phyloP scores from a whole-genome alignment of 1,140 invertebrate genomes.

The Psilanteris sp. region DNA sequence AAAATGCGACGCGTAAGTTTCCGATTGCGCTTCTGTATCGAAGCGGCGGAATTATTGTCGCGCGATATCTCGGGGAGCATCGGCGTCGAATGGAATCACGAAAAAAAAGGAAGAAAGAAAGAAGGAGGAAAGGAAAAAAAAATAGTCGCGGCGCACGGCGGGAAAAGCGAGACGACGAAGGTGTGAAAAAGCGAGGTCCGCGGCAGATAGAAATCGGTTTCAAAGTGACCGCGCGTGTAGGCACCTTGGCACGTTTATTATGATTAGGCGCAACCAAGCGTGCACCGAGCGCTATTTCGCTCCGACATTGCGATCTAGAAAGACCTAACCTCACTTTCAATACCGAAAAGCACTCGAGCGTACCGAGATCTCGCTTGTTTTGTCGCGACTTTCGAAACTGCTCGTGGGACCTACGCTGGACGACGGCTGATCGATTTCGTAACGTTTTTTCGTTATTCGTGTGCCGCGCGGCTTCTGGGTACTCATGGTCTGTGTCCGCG shows the following conservation, averaged over 20 bases:
- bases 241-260: slow-evolving; percentile 79
- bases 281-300: slow-evolving; percentile 64
- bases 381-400: slow-evolving; percentile 65
- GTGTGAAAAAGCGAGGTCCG: slow-evolving; percentile 54
- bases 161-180: slow-evolving; percentile 31
- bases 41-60: slow-evolving; percentile 24
- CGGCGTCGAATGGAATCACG: too few relatives aligned
- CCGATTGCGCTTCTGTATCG: slow-evolving; percentile 27
- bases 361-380: slow-evolving; percentile 69
- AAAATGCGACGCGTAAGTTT: slow-evolving; percentile 20
- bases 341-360: slow-evolving; percentile 74
- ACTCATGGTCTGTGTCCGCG: too few relatives aligned
- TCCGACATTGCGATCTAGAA: slow-evolving; percentile 53
- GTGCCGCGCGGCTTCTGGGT: background rate
- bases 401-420: slow-evolving; percentile 36
- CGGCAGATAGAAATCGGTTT: slow-evolving; percentile 75
- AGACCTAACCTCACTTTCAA: slow-evolving; percentile 72
- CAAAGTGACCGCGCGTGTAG: slow-evolving; percentile 70
- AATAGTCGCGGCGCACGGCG: slow-evolving; percentile 4
- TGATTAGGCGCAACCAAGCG: slow-evolving; percentile 78
- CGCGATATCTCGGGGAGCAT: slow-evolving; percentile 32
- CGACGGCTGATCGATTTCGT: slow-evolving; percentile 37
- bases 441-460: slow-evolving; percentile 37
- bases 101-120: too few relatives aligned
- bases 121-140: slow-evolving; percentile 19